Percentiles rank a stretch among this genome's conserved stretches.
phyloP scores from a whole-genome alignment of 2,888 invertebrate genomes.

The Melinopterus prodromus region DNA sequence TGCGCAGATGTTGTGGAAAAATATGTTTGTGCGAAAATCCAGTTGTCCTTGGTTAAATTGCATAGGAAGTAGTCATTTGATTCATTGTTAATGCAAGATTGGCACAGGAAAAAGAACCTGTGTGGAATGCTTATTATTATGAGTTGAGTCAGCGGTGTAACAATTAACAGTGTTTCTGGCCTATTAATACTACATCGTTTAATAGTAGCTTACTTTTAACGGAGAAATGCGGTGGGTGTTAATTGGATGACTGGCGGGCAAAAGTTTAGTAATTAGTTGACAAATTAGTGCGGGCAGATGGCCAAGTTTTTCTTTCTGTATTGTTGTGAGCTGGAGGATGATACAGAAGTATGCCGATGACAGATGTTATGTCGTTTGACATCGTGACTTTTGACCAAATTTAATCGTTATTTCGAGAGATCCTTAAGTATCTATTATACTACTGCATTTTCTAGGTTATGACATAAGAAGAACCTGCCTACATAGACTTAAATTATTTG shows the following conservation, averaged over 20 bases:
- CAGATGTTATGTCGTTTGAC: background rate
- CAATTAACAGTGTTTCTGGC: background rate
- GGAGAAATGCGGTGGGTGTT: background rate
- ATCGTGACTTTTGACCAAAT: too few species aligned
- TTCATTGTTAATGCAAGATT: background rate
- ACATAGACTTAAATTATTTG: too few species aligned
- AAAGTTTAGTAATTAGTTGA: background rate
- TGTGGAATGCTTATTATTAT: background rate
- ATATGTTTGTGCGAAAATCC: background rate
- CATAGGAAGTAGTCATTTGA: background rate
- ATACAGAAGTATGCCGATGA: background rate
- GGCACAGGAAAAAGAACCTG: background rate
- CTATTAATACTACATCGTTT: background rate
- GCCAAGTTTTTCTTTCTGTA: background rate
- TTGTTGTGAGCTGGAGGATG: background rate
- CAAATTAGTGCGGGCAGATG: background rate
- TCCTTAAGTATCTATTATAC: too few species aligned
- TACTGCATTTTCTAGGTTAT: too few species aligned
- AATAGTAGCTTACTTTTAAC: background rate
- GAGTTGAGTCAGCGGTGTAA: background rate
- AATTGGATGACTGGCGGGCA: background rate
- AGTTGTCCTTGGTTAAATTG: background rate
- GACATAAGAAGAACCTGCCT: too few species aligned
- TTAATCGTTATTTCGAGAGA: too few species aligned
- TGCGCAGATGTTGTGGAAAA: background rate